phyloP scores from a whole-genome alignment of 1,140 invertebrate genomes.

The Dendrolimus punctatus region DNA sequence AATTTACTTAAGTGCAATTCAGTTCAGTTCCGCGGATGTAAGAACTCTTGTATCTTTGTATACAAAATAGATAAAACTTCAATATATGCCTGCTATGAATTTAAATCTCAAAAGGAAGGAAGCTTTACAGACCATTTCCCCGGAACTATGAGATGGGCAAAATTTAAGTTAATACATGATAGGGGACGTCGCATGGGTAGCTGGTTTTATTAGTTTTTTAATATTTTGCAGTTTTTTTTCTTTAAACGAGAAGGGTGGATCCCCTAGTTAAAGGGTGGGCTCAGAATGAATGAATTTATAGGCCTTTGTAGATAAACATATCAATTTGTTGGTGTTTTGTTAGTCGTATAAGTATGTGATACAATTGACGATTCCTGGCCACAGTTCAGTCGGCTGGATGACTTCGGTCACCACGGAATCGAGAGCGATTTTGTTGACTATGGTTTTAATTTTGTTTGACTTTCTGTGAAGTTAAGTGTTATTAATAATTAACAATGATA shows the following conservation, averaged over 20 bases:
- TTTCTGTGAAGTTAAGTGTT: slow-evolving; percentile 10
- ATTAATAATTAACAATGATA: not conserved
- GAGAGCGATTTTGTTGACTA: slow-evolving; percentile 21
- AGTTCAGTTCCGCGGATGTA: no score
- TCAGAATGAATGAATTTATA: slow-evolving; percentile 61
- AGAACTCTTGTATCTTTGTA: no score
- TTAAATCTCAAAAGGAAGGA: slow-evolving; percentile 32
- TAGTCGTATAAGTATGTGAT: slow-evolving; percentile 56
- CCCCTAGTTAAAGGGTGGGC: slow-evolving; percentile 66
- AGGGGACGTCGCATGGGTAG: slow-evolving; percentile 27
- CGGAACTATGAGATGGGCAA: slow-evolving; percentile 54
- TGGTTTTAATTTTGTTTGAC: slow-evolving; percentile 9
- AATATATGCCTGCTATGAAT: slow-evolving; percentile 11
- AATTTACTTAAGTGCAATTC: no score
- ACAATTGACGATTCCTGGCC: slow-evolving; percentile 39
- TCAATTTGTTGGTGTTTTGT: slow-evolving; percentile 70
- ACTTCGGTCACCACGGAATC: slow-evolving; percentile 33
- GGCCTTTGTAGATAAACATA: slow-evolving; percentile 69
- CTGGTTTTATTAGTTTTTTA: slow-evolving; percentile 65
- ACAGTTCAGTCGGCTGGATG: slow-evolving; percentile 41
- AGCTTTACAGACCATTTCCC: slow-evolving; percentile 51
- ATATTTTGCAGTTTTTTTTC: slow-evolving; percentile 65
- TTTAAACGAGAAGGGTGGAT: slow-evolving; percentile 60
- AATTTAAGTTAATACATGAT: slow-evolving; percentile 47
- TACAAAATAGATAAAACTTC: not conserved